phyloP scores from a whole-genome alignment of 2,113 vertebrate genomes.

The Melanocharis versteri region DNA sequence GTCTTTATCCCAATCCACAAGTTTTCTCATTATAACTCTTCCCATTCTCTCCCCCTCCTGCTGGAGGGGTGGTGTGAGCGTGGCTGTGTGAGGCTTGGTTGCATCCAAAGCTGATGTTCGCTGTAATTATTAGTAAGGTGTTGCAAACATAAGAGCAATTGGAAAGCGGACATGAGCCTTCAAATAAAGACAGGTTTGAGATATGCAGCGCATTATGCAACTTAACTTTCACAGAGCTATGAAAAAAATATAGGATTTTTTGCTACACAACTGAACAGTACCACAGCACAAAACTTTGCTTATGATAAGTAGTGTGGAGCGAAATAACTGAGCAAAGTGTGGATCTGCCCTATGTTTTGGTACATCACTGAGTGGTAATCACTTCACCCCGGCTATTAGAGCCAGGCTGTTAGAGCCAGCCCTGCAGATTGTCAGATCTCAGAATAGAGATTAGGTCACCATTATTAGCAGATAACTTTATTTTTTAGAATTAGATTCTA shows the following conservation, averaged over 20 bases:
- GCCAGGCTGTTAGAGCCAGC: neutral
- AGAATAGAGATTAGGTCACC: neutral
- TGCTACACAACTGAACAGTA: neutral
- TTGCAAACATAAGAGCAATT: neutral
- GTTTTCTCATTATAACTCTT: neutral
- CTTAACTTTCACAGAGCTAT: neutral
- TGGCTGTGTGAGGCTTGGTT: accelerated
- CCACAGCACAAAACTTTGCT: neutral
- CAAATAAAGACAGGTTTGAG: neutral
- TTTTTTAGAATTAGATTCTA: slow-evolving; percentile 39
- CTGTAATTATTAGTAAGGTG: neutral
- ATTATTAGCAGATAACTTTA: neutral
- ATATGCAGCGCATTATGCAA: neutral
- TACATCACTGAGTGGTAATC: neutral
- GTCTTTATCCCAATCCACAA: neutral
- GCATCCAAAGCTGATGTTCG: neutral
- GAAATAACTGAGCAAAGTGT: neutral
- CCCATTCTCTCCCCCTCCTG: neutral
- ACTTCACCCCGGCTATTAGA: neutral
- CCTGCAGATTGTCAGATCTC: neutral
- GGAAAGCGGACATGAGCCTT: neutral
- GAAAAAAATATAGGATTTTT: neutral
- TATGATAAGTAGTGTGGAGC: neutral
- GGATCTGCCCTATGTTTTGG: neutral
- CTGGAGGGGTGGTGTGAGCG: neutral